Evolutionary conservation across 92 coral and sea anemone species (phyloP).

Genomic region (Epizoanthus rinbou): DNA sequence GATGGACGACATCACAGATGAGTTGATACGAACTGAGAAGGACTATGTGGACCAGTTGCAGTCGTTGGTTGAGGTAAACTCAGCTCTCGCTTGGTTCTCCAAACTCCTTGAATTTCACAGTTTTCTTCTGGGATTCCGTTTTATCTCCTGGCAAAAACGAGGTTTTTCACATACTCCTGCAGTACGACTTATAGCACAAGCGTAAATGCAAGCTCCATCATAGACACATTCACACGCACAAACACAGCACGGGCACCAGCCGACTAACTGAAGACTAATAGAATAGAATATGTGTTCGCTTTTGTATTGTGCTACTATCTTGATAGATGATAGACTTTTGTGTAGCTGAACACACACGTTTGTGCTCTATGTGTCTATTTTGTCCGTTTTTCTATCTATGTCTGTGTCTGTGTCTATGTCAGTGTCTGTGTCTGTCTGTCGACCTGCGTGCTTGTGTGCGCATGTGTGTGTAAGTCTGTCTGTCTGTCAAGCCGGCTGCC

Average conservation of each 20-base stretch:
- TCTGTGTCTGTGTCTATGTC: neutral
- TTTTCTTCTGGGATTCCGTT: too few species aligned
- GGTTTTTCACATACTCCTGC: neutral
- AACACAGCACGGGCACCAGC: too few species aligned
- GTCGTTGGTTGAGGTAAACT: constrained; percentile 81
- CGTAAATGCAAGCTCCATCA: too few species aligned
- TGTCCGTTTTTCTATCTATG: neutral
- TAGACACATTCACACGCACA: too few species aligned
- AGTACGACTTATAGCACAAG: neutral
- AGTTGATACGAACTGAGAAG: constrained; percentile 81
- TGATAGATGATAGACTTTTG: too few species aligned
- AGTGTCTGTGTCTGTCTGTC: neutral
- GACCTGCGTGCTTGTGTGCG: neutral
- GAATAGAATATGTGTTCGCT: too few species aligned
- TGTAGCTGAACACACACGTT: too few species aligned
- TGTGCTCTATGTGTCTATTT: neutral
- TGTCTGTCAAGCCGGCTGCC: neutral
- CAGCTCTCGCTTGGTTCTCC: neutral
- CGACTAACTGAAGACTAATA: too few species aligned
- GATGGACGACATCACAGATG: constrained; percentile 74
- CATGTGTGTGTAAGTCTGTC: neutral
- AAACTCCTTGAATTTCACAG: too few species aligned
- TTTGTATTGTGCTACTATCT: too few species aligned
- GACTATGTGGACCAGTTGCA: constrained; percentile 77
- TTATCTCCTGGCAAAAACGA: too few species aligned